Conservation (phyloP, 2,797 vertebrate species). For the Todus mexicanus region DNA sequence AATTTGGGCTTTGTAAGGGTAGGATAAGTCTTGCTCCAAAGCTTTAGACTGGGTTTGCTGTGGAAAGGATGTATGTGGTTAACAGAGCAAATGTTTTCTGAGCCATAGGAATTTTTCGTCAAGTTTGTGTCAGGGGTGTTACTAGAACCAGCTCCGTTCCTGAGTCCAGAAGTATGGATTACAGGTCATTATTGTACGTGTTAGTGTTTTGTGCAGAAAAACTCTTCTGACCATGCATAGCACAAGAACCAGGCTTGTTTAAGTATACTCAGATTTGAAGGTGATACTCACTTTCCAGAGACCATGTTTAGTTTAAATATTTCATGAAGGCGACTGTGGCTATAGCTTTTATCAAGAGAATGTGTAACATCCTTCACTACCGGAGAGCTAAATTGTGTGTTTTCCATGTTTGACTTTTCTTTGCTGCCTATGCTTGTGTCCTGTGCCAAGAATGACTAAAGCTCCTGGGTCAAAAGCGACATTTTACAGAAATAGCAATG, state of each 20-base stretch:
- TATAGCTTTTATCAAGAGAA: neutral
- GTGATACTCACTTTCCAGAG: neutral
- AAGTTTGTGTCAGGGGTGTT: neutral
- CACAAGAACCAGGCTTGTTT: neutral
- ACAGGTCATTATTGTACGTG: neutral
- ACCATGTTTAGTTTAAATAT: neutral
- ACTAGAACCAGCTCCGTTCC: neutral
- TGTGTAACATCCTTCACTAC: neutral
- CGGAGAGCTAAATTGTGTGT: neutral
- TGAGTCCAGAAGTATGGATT: neutral
- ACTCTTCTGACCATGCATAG: fast-evolving
- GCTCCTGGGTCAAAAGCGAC: neutral
- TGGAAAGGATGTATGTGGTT: neutral
- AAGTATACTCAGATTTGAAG: neutral
- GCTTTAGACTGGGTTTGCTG: neutral
- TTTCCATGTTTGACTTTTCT: neutral
- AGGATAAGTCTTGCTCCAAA: neutral
- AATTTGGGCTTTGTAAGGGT: neutral
- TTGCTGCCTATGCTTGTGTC: neutral
- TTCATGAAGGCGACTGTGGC: neutral
- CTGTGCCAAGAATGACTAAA: neutral
- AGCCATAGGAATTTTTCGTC: neutral
- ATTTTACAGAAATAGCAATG: neutral
- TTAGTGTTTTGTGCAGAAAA: neutral
- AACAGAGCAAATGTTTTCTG: neutral